phyloP scores from a whole-genome alignment of 2,113 vertebrate genomes.

The Reinhardtius hippoglossoides region DNA sequence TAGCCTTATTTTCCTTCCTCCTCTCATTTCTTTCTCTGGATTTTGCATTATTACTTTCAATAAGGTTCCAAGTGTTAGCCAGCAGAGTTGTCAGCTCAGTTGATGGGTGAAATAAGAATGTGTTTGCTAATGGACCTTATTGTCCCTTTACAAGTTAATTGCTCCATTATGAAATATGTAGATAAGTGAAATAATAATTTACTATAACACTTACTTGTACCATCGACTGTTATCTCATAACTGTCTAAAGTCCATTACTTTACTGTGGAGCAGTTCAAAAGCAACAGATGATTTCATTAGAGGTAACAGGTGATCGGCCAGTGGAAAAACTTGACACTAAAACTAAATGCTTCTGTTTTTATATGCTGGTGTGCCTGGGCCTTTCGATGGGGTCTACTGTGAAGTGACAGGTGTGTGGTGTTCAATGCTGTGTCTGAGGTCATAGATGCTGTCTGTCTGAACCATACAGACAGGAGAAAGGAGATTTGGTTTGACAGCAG shows the following conservation, averaged over 20 bases:
- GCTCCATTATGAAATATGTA: too few relatives aligned
- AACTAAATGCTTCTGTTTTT: background rate
- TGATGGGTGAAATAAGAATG: too few relatives aligned
- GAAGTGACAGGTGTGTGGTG: conserved; percentile 11
- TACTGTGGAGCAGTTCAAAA: too few relatives aligned
- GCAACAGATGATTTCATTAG: background rate
- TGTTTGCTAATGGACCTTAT: background rate
- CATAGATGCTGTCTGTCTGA: background rate
- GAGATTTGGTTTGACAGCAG: conserved; percentile 1
- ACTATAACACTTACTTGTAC: too few relatives aligned
- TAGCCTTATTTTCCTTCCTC: background rate
- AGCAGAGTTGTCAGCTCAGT: too few relatives aligned
- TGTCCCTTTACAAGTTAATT: background rate
- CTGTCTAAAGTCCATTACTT: too few relatives aligned
- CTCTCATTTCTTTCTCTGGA: background rate
- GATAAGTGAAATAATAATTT: too few relatives aligned
- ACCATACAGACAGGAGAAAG: background rate
- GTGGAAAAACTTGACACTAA: background rate
- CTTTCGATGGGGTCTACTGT: background rate
- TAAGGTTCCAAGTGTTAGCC: too few relatives aligned
- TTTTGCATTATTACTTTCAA: too few relatives aligned
- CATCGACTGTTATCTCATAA: too few relatives aligned
- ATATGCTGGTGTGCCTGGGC: conserved; percentile 5
- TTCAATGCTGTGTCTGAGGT: conserved; percentile 12
- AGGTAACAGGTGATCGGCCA: background rate